A percentile compares a stretch with the other conserved stretches of the same genome.
phyloP scores from a whole-genome alignment of 2,113 vertebrate species.

The Plectropomus leopardus region DNA sequence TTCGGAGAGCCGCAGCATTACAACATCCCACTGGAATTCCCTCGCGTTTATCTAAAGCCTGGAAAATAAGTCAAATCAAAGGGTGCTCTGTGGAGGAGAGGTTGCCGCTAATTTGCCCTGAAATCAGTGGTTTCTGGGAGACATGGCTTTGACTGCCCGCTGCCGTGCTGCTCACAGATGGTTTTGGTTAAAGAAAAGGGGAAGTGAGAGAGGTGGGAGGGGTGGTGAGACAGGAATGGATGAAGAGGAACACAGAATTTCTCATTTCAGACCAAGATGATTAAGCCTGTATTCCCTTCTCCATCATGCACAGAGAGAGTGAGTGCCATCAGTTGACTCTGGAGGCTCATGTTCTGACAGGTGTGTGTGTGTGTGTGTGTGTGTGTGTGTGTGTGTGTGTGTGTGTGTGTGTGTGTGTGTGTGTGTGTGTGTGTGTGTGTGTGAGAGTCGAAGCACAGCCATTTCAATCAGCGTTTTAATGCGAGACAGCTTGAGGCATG shows the following conservation, averaged over 20 bases:
- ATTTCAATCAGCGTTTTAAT: constrained; percentile 31
- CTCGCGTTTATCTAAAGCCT: constrained; percentile 76
- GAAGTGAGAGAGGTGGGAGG: constrained; percentile 70
- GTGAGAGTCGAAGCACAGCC: neutral
- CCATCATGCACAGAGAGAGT: constrained; percentile 12
- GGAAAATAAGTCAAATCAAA: constrained; percentile 84
- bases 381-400: neutral
- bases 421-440: constrained; percentile 1
- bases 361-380: neutral
- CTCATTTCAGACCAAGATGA: constrained; percentile 79
- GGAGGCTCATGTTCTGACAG: constrained; percentile 26
- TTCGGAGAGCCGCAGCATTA: constrained; percentile 68
- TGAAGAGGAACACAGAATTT: constrained; percentile 66
- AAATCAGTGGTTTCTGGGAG: constrained; percentile 84
- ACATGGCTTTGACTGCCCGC: constrained; percentile 74
- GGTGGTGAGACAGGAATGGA: constrained; percentile 57
- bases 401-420: neutral
- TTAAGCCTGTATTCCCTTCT: constrained; percentile 52
- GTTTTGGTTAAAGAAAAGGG: constrained; percentile 82
- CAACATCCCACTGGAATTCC: constrained; percentile 78
- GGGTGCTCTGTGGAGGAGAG: constrained; percentile 74
- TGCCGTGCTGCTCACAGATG: constrained; percentile 82
- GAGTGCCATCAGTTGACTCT: neutral
- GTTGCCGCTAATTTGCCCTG: constrained; percentile 86
- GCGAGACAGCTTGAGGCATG: neutral